Evolutionary conservation across 2,113 vertebrate species (phyloP), one percentile per base, ranked within the genome.

Genomic region (Orientallactaga bullata): DNA sequence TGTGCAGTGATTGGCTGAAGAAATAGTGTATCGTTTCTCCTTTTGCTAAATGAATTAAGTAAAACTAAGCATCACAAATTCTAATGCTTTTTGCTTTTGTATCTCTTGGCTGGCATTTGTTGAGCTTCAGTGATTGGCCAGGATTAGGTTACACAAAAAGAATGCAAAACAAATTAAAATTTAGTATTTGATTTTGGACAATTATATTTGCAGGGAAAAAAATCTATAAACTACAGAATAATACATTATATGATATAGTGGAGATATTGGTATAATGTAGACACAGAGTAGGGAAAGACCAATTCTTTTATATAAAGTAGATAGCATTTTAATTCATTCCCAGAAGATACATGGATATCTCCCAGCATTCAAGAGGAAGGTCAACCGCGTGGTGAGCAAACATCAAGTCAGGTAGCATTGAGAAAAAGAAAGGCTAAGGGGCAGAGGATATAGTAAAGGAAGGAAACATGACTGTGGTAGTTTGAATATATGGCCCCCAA

Each of bases 11-110:
- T 72, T 68, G 58, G 28, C 63, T 95, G 55, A 39, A 73, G 51
- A 77, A 94, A 37, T 47, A 87, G 3, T 1, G 2, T 91, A 26
- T 37, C 80, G 60, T 86, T 63, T 24, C 7, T 89, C 24, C 78
- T 26, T 85, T 77, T 92, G 24, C 32, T 91, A 85, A 95, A 76
- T n/a, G 82, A 88, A 47, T 5, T 74, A 55, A 68, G 16, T 42
- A 80, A 35, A 77, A 51, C 17, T 37, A 71, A 81, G 17, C 13
- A 86, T 68, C 39, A 69, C 9, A 42, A 26, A 63, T 63, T 24
- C n/a, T 47, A 73, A 71, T 63, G 37, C 37, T 55, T 85, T 85
- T 35, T 47, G 51, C 24, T 35, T 90, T 89, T 63, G 35, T 80
- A 35, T 79, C 37, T 87, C 11, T 96, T 47, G 39, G 35, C 35